Base-by-base conservation (phyloP, 2,113 vertebrate species). In the Epinephelus moara region DNA sequence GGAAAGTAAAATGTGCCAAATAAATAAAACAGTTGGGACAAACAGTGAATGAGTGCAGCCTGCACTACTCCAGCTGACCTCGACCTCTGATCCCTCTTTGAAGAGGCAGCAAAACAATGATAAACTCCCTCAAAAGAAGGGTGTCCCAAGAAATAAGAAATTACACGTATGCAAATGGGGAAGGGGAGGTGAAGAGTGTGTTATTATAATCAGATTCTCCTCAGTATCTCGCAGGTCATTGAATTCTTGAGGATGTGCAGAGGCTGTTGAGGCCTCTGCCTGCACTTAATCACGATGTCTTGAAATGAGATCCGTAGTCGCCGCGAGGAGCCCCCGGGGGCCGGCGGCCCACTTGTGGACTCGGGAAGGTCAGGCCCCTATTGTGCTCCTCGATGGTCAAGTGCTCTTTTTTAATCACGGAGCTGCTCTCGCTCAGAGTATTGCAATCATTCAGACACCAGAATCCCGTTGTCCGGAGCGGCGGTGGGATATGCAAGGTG, bases 331-430 rank as follows among this genome's bases (percentile, higher is more conserved):
- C 85, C 87, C 85, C 88, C 27, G 19, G 74, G 78, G 68, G 84
- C 75, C 14, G 45, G 76, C 21, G 63, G 85, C 76, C 60, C 87
- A 88, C 91, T 93, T 62, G 87, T 81, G 23, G 56, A 68, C 82
- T 74, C 37, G 33, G 81, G 89, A 93, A 95, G 94, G 94, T 95
- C 93, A 89, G 88, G 85, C 75, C 85, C 88, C 88, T 70, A 86
- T 93, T 89, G 91, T 91, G 82, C 91, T 89, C 83, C 90, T 92
- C 81, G 2, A 76, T 86, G 86, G 78, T 91, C 81, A 74, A 93
- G 90, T 87, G 84, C 80, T 90, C 76, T 90, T 92, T 89, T 88
- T 88, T 93, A 94, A 94, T 94, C 94, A 90, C 84, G 17, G 57
- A 67, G 89, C 85, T 30, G 84, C 87, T 84, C 72, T 52, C 19